Base-by-base conservation (phyloP, 1,140 invertebrate species). In the Pararge aegeria region DNA sequence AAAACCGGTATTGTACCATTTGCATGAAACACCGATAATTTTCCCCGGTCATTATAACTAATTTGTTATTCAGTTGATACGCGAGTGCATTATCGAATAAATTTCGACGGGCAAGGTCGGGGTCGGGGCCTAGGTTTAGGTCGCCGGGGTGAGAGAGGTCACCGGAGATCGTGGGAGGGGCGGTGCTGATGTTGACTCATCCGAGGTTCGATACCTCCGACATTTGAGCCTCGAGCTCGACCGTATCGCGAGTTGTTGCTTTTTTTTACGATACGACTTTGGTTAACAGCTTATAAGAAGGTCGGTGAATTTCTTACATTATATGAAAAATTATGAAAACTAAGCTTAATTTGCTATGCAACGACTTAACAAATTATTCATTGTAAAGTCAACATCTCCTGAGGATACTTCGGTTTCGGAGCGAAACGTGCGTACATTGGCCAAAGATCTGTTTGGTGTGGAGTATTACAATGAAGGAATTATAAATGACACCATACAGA, bases 101-200 rank as follows among this genome's bases (percentile, higher is more conserved):
- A 55, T 72, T 68, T 67, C 64, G 66, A 51, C 48, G 54, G 54
- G 60, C 60, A 56, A 62, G 60, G 60, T 56, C 53, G 46, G 53
- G 76, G 76, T 77, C 57, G 63, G 62, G 74, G 75, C 68, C 76
- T 68, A 64, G 75, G 76, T 77, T 74, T 75, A 66, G 75, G 73
- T 78, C 75, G 55, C 27, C 46, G 74, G 68, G 78, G 77, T 78
- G 73, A 73, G 49, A 55, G 61, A 67, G 81, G 81, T 78, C 81
- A 77, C 80, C 76, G 73, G 75, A 81, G 81, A 79, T 78, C 81
- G 81, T 81, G 81, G 73, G 79, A 83, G 63, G 73, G 71, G 72
- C 69, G 66, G 68, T 72, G 69, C 68, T 69, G 75, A 66, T 69
- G 75, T 75, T 75, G 77, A 79, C 73, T 76, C 79, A 73, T 72